Evolutionary conservation across 2,888 invertebrate genomes (phyloP), one percentile per base, ranked within the genome.

Genomic region (Polylopha cassiicola): DNA sequence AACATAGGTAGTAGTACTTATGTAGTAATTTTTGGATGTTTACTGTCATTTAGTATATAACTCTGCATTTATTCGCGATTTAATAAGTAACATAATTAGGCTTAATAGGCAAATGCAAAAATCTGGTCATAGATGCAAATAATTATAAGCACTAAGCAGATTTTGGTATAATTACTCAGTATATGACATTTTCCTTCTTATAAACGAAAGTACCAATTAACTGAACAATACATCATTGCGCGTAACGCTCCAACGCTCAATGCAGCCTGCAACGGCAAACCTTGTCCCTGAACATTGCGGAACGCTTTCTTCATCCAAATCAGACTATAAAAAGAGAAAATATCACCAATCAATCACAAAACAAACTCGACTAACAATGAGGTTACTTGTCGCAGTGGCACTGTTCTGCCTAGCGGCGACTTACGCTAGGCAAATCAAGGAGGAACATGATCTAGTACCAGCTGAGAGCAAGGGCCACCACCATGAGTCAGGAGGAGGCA

Each of bases 401-500:
- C 52, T 80, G 37, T 55, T 77, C 37, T 84, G 80, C 73, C 76
- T 85, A 37, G 77, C 65, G 67, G 77, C 74, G 46, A 77, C 65
- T 4, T 75, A 66, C 58, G 77, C 71, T 49, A 65, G 73, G 46
- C 77, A 78, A 44, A 44, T 78, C 6, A 70, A 80, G 48, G 79
- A 77, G 45, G 72, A 73, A 18, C 76, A 75, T 45, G 84, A 84
- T 41, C 61, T 84, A 11, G 79, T 80, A 9, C 73, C 79, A 8
- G 84, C 84, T 4, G 84, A 84, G 8, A 80, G 76, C 2, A 74
- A 80, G 37, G 46, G 61, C 14, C 61, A 62, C 37, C 73, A 80
- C 26, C 84, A 84, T 28, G 80, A 82, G 43, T 65, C 65, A 46
- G 84, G 82, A 1, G 82, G 82, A 4, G 84, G 82, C 18, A 59